These are phyloP conservation scores for Archips crataeganus DNA, from an alignment of 2,888 invertebrate genomes.

Conservation along the genomic window DNA sequence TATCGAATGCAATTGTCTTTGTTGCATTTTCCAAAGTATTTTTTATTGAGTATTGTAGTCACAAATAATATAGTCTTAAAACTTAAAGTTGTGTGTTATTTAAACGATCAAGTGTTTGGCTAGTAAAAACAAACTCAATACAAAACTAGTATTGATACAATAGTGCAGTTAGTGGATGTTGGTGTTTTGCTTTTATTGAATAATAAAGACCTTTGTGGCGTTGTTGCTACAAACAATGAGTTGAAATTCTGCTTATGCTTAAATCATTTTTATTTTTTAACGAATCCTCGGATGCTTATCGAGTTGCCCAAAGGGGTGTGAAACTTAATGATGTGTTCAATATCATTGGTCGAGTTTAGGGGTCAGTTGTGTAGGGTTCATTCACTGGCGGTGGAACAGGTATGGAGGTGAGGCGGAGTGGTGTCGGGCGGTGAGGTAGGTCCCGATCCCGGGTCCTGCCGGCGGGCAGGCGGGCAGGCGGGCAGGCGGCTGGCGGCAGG, in stretches of 20 bases:
- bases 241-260: constrained; percentile 35
- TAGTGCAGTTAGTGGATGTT: not conserved
- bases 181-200: constrained; percentile 38
- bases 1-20: no score
- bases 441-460: not conserved
- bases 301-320: constrained; percentile 3
- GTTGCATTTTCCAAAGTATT: not conserved
- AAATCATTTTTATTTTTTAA: not conserved
- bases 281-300: not conserved
- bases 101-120: not conserved
- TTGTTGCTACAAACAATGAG: constrained; percentile 41
- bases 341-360: constrained; percentile 43
- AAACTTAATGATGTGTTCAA: constrained; percentile 15
- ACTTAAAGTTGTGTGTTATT: not conserved
- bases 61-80: no score
- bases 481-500: no score
- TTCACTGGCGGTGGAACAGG: constrained; percentile 65
- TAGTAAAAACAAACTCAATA: constrained; percentile 14
- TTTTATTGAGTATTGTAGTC: not conserved
- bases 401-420: constrained; percentile 51
- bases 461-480: no score
- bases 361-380: constrained; percentile 62
- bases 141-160: constrained; percentile 4
- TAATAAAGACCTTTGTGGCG: constrained; percentile 46
- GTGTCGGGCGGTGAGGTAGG: constrained; percentile 37